Conservation (phyloP, 1,140 invertebrate species). For the Papilio glaucus region DNA sequence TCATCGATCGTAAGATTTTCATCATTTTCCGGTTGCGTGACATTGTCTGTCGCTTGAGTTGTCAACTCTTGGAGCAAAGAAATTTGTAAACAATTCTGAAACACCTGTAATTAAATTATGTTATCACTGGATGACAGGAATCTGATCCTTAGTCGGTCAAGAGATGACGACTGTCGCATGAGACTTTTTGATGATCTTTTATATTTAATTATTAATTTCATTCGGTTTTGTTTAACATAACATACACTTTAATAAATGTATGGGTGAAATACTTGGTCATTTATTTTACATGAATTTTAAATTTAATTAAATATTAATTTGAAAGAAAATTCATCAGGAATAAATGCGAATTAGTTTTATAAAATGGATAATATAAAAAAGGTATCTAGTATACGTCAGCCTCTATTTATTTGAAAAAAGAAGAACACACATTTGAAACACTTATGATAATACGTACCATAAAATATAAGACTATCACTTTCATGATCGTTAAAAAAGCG, state of each 20-base stretch:
- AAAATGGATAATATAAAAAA: not conserved
- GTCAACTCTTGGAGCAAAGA: not conserved
- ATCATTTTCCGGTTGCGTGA: not conserved
- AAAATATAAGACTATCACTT: constrained; percentile 10
- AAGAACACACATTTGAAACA: not conserved
- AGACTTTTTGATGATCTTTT: too few relatives aligned
- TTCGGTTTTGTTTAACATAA: not conserved
- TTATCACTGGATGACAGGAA: too few relatives aligned
- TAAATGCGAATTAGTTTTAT: not conserved
- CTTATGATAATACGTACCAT: constrained; percentile 3
- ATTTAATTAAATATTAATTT: too few relatives aligned
- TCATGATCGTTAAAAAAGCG: constrained; percentile 8
- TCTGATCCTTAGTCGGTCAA: too few relatives aligned
- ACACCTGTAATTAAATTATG: not conserved
- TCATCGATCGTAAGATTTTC: not conserved
- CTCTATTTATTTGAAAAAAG: not conserved
- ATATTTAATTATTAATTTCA: not conserved
- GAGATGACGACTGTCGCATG: too few relatives aligned
- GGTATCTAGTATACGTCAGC: not conserved
- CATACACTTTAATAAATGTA: too few relatives aligned
- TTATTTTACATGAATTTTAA: too few relatives aligned
- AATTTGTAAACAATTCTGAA: not conserved
- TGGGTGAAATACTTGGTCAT: too few relatives aligned
- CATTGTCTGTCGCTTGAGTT: not conserved
- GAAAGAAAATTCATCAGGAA: too few relatives aligned